Percentiles rank a stretch among this genome's conserved stretches.
These are phyloP conservation scores for Kradibia gibbosae DNA, from an alignment of 1,140 invertebrate species.

Conservation along the genomic window DNA sequence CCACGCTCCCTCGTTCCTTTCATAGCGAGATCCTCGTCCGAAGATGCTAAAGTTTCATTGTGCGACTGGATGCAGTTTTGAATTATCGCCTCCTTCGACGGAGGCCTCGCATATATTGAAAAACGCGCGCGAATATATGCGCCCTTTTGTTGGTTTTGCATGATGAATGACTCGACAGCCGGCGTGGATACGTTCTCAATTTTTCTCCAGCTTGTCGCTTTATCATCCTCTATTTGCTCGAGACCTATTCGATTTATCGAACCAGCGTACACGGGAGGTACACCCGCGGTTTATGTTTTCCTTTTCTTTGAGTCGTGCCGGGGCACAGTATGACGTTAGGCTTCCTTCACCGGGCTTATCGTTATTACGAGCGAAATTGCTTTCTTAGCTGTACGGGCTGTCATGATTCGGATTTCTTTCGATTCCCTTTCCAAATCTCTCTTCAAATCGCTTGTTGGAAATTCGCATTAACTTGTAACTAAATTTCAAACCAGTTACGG, in stretches of 20 bases:
- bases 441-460: not conserved
- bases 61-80: not conserved
- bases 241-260: not conserved
- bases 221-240: not conserved
- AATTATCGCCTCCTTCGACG: not conserved
- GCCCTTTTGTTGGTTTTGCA: not conserved
- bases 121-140: not conserved
- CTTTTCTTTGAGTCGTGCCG: too few species aligned
- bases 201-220: not conserved
- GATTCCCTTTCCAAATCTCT: not conserved
- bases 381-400: not conserved
- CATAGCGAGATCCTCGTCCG: not conserved
- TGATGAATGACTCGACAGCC: not conserved
- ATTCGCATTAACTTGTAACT: not conserved
- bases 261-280: too few species aligned
- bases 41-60: conserved; percentile 1
- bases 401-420: not conserved
- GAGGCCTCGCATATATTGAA: not conserved
- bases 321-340: too few species aligned
- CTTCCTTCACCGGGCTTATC: too few species aligned
- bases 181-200: not conserved
- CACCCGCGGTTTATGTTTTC: too few species aligned
- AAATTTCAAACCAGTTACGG: not conserved
- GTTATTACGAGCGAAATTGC: not conserved
- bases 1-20: not conserved